Percentiles rank a stretch among this genome's conserved stretches.
Conservation (phyloP, 1,140 invertebrate species). For the Saccostrea echinata region DNA sequence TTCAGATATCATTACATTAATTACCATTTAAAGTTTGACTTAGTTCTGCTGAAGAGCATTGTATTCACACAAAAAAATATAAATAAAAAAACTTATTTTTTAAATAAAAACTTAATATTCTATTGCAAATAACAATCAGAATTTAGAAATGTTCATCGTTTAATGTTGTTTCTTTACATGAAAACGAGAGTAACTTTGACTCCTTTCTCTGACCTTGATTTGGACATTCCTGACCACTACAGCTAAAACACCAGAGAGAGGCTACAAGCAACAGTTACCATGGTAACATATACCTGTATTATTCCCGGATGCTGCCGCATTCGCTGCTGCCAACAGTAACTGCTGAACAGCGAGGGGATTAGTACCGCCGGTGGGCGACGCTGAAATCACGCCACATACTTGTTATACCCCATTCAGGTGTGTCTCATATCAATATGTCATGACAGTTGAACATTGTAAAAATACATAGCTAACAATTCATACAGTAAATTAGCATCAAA, state of each 20-base stretch:
- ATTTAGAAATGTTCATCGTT: too few relatives aligned
- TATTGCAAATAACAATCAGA: too few relatives aligned
- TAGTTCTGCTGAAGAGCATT: too few relatives aligned
- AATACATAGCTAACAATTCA: too few relatives aligned
- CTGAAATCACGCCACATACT: conserved; percentile 22
- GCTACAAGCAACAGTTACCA: conserved; percentile 9
- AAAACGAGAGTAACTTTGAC: too few relatives aligned
- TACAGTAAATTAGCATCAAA: too few relatives aligned
- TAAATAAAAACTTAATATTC: too few relatives aligned
- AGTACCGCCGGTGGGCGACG: conserved; percentile 67
- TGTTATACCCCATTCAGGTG: not conserved
- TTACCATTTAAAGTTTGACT: too few relatives aligned
- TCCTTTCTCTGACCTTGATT: not conserved
- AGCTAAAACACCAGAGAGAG: not conserved
- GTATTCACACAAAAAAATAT: too few relatives aligned
- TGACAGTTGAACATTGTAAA: not conserved
- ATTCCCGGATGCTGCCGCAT: conserved; percentile 85
- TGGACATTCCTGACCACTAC: not conserved
- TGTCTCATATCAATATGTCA: not conserved
- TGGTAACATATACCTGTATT: conserved; percentile 74
- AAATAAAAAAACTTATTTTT: too few relatives aligned
- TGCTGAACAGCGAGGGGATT: conserved; percentile 79
- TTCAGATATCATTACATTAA: too few relatives aligned
- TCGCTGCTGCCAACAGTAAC: conserved; percentile 78
- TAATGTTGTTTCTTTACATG: too few relatives aligned